phyloP scores from a whole-genome alignment of 2,888 invertebrate genomes.

The Ornithoptera alexandrae region DNA sequence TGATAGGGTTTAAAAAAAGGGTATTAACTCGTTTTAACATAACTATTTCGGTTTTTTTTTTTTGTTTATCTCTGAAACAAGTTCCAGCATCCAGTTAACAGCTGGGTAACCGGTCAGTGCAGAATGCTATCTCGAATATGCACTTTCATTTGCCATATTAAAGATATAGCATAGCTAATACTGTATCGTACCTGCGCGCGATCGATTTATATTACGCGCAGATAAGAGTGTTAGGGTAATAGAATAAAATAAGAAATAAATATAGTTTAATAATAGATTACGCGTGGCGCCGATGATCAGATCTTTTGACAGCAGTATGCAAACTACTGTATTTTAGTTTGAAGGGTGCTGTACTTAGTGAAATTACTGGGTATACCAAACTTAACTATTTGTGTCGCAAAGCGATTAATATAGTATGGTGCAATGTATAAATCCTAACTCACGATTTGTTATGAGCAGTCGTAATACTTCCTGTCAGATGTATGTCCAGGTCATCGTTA shows the following conservation, averaged over 20 bases:
- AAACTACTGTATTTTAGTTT: too few species aligned
- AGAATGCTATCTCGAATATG: slow-evolving; percentile 21
- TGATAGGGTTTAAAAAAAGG: too few species aligned
- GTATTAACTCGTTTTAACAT: neutral
- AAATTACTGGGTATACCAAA: too few species aligned
- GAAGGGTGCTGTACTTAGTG: too few species aligned
- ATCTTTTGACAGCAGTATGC: too few species aligned
- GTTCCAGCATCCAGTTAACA: slow-evolving; percentile 14
- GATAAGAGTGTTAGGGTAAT: slow-evolving; percentile 9
- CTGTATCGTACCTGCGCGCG: neutral
- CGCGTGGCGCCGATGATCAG: too few species aligned
- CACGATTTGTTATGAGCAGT: too few species aligned
- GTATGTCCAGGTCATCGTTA: too few species aligned
- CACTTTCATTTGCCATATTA: slow-evolving; percentile 26
- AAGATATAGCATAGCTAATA: neutral
- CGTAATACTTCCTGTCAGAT: too few species aligned
- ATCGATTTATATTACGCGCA: slow-evolving; percentile 1
- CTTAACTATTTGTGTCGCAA: neutral
- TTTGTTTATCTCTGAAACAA: slow-evolving; percentile 11
- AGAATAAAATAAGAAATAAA: neutral
- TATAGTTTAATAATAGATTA: slow-evolving; percentile 6
- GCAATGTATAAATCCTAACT: too few species aligned
- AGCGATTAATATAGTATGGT: too few species aligned
- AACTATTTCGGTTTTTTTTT: slow-evolving; percentile 15
- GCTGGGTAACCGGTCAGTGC: slow-evolving; percentile 21